These are phyloP conservation scores for Entomobrya proxima DNA, from an alignment of 2,888 invertebrate genomes.

Conservation along the genomic window DNA sequence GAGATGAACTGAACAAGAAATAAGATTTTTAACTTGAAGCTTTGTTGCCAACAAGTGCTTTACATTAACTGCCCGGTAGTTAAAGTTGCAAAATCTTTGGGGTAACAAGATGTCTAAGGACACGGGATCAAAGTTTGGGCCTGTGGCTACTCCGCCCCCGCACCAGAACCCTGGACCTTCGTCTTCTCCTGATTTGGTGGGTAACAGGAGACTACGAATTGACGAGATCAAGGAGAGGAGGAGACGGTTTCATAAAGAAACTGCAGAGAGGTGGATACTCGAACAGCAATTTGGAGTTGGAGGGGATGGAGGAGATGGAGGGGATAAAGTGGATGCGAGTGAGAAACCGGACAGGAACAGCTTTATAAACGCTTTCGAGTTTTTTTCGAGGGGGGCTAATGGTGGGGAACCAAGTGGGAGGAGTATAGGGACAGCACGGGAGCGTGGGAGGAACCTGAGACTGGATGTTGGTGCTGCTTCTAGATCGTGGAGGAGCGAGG, in stretches of 20 bases:
- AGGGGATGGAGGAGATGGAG: neutral
- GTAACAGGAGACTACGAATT: constrained; percentile 32
- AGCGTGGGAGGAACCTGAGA: neutral
- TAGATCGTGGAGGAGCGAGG: neutral
- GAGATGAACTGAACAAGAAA: too few species aligned
- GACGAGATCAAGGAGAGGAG: constrained; percentile 57
- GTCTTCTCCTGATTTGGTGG: neutral
- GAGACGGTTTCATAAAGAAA: constrained; percentile 55
- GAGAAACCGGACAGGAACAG: constrained; percentile 8
- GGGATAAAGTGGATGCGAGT: neutral
- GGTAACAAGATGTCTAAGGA: constrained; percentile 20
- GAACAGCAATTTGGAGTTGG: constrained; percentile 50
- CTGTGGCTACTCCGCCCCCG: neutral
- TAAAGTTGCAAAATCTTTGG: too few species aligned
- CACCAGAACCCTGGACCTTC: neutral
- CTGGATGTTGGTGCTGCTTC: neutral
- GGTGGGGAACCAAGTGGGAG: neutral
- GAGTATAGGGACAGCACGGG: neutral
- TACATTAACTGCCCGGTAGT: neutral
- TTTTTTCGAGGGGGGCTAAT: constrained; percentile 22
- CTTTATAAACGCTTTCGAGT: constrained; percentile 58
- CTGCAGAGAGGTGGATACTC: constrained; percentile 56
- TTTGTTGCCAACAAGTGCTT: constrained; percentile 16
- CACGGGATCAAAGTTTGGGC: neutral
- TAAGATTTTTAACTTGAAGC: too few species aligned